Evolutionary conservation across 2,888 invertebrate genomes (phyloP).

Genomic region (Meteorus cinctellus): DNA sequence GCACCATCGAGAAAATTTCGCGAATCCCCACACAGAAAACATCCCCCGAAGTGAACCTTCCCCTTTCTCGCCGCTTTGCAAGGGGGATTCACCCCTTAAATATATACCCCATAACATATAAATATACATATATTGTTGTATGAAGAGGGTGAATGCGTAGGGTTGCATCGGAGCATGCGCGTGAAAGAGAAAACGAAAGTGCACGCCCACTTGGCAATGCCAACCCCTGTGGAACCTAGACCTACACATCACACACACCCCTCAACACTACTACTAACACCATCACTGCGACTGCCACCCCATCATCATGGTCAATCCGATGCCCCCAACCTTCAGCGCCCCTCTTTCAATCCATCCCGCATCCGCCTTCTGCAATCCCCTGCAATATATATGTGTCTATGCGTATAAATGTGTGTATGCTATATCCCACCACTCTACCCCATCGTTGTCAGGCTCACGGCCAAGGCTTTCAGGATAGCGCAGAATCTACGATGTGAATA

Average conservation of each 20-base stretch:
- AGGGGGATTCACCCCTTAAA: slow-evolving; percentile 19
- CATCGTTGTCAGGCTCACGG: slow-evolving; percentile 39
- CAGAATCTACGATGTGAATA: not conserved
- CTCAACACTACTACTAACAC: slow-evolving; percentile 25
- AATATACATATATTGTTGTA: slow-evolving; percentile 7
- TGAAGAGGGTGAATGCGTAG: slow-evolving; percentile 37
- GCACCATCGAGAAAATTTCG: slow-evolving; percentile 45
- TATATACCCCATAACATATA: slow-evolving; percentile 18
- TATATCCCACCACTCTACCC: slow-evolving; percentile 12
- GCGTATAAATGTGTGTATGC: slow-evolving; percentile 13
- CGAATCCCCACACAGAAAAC: slow-evolving; percentile 37
- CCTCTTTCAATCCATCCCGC: slow-evolving; percentile 32
- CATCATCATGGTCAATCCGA: slow-evolving; percentile 57
- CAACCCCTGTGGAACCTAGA: slow-evolving; percentile 69
- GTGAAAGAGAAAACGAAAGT: slow-evolving; percentile 68
- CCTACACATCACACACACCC: slow-evolving; percentile 59
- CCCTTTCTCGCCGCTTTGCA: slow-evolving; percentile 28
- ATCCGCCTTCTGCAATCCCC: slow-evolving; percentile 22
- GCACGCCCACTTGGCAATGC: slow-evolving; percentile 66
- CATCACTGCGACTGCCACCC: slow-evolving; percentile 44
- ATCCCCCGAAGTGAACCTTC: not conserved
- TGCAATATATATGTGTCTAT: slow-evolving; percentile 12
- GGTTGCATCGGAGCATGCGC: slow-evolving; percentile 64
- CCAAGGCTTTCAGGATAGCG: slow-evolving; percentile 39
- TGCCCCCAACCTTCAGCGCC: slow-evolving; percentile 70